Evolutionary conservation across 2,113 vertebrate species (phyloP).

Genomic region (Erythrocercus mccallii): DNA sequence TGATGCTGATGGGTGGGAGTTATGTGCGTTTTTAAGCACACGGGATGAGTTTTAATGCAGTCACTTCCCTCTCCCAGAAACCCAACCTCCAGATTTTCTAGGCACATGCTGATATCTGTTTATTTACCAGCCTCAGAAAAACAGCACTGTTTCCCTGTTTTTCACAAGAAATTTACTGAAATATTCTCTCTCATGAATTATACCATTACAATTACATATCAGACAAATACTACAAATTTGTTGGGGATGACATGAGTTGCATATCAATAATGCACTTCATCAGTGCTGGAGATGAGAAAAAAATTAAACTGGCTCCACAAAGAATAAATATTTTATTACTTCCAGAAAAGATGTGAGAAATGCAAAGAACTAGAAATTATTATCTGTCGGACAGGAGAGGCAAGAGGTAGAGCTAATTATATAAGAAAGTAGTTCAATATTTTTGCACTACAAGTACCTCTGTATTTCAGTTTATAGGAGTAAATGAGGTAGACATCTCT

Average conservation of each 20-base stretch:
- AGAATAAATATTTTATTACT: slow-evolving; percentile 67
- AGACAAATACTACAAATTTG: slow-evolving; percentile 60
- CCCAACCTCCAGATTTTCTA: slow-evolving; percentile 47
- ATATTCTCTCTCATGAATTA: slow-evolving; percentile 53
- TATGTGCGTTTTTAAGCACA: slow-evolving; percentile 38
- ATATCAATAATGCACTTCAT: slow-evolving; percentile 58
- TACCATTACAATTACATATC: slow-evolving; percentile 59
- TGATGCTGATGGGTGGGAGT: slow-evolving; percentile 70
- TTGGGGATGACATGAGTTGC: slow-evolving; percentile 16
- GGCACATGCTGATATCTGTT: slow-evolving; percentile 58
- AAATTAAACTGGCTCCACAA: slow-evolving; percentile 17
- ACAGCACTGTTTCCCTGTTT: slow-evolving; percentile 44
- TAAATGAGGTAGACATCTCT: slow-evolving; percentile 32
- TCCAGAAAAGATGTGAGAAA: slow-evolving; percentile 46
- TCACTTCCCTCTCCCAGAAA: slow-evolving; percentile 18
- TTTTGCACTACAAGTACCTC: not conserved
- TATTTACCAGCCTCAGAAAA: slow-evolving; percentile 58
- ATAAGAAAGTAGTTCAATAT: slow-evolving; percentile 23
- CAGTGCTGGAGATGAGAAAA: slow-evolving; percentile 49
- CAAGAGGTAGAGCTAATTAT: slow-evolving; percentile 50
- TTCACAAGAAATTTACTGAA: slow-evolving; percentile 56
- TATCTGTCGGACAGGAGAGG: slow-evolving; percentile 44
- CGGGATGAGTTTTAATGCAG: slow-evolving; percentile 61
- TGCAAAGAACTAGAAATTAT: slow-evolving; percentile 46
- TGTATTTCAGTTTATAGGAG: not conserved